Base-by-base conservation (phyloP, 1,140 invertebrate genomes). In the Sitobion miscanthi region DNA sequence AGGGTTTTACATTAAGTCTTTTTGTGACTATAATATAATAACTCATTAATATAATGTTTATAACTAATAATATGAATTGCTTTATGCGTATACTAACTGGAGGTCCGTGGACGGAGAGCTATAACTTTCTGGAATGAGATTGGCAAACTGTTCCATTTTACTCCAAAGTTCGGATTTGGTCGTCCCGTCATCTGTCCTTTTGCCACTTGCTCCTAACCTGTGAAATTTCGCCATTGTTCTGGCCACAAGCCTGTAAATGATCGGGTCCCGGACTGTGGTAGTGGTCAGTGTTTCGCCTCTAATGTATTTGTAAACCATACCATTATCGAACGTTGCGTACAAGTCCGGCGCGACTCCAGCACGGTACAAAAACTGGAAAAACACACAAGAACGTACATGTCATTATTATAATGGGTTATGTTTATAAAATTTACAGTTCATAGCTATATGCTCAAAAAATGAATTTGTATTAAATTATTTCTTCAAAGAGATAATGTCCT, bases 271-370 rank as follows among this genome's bases (percentile, higher is more conserved):
- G 9, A 99, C 97, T 94, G 96, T 96, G 62, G 97, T 96, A 42
- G 96, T 95, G 94, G 97, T 97, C 23, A 99, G 95, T 38, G 97
- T 98, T 93, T 96, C 96, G 62, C 99, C 99, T 94, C 97, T 97
- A 94, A 98, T 96, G 96, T 97, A 99, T 95, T 98, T 97, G 95
- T 99, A 99, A 38, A 97, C 97, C 94, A 99, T 96, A 45, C 99
- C 99, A 96, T 99, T 99, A 94, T 97, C 96, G 95, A 99, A 99
- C 49, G 97, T 97, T 83, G 98, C 98, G 96, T 98, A 99, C 69
- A 99, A 95, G 91, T 97, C 96, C 92, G 98, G 97, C 94, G 98
- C 98, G 94, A 98, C 96, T 25, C 97, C 97, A 94, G 96, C 96
- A 94, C 96, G 96, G 94, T 97, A 96, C 94, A 99, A 95, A 94